Conservation (phyloP, 2,888 invertebrate species). For the Nomada fabriciana region DNA sequence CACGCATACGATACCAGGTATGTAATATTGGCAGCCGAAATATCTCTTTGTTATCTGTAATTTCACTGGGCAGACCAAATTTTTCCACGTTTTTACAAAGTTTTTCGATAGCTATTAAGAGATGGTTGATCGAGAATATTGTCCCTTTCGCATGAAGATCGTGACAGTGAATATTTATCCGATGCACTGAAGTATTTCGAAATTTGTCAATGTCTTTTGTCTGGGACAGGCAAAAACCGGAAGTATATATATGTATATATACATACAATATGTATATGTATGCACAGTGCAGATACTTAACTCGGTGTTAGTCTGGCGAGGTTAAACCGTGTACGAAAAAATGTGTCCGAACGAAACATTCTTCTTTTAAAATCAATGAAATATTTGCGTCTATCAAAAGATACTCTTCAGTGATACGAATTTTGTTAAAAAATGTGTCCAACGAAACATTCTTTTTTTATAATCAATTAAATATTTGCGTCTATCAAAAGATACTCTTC, state of each 20-base stretch:
- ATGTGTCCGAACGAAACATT: not conserved
- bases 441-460: not conserved
- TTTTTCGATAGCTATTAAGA: slow-evolving; percentile 9
- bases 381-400: no score
- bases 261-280: no score
- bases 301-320: not conserved
- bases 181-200: not conserved
- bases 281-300: not conserved
- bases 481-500: no score
- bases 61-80: not conserved
- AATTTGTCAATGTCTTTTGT: not conserved
- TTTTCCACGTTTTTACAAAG: slow-evolving; percentile 2
- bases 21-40: not conserved
- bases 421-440: not conserved
- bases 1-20: slow-evolving; percentile 1
- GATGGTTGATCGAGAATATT: not conserved
- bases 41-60: slow-evolving; percentile 12
- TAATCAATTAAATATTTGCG: not conserved
- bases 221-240: not conserved
- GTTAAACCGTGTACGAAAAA: not conserved
- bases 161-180: not conserved
- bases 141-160: not conserved
- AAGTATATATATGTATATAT: not conserved
- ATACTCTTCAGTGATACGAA: no score
- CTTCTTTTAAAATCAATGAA: not conserved